A percentile compares a stretch with the other conserved stretches of the same genome.
Evolutionary conservation across 2,113 vertebrate species (phyloP).

Genomic region (Zeus faber): DNA sequence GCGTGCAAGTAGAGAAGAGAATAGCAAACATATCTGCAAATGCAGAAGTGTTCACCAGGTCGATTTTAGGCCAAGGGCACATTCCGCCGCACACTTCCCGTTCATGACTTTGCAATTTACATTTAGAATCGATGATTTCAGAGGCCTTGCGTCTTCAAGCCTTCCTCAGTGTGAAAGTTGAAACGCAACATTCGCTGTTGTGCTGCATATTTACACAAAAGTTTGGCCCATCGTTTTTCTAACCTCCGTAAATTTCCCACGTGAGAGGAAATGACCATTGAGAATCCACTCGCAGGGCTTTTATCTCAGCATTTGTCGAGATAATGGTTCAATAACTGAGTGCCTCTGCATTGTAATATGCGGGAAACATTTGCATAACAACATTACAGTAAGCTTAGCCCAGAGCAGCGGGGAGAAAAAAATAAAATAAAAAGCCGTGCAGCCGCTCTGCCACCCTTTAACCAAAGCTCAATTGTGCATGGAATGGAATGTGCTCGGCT

Average conservation of each 20-base stretch:
- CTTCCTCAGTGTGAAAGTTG: too few relatives aligned
- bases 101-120: too few relatives aligned
- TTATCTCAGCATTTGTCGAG: constrained; percentile 21
- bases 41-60: too few relatives aligned
- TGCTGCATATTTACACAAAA: not conserved
- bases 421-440: not conserved
- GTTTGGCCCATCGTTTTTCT: not conserved
- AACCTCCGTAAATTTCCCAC: too few relatives aligned
- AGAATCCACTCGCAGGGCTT: constrained; percentile 15
- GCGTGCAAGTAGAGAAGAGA: too few relatives aligned
- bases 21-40: too few relatives aligned
- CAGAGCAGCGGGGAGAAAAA: constrained; percentile 7
- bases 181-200: not conserved
- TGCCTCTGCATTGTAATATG: constrained; percentile 30
- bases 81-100: too few relatives aligned
- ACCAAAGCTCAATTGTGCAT: constrained; percentile 16
- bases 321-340: constrained; percentile 12
- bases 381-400: constrained; percentile 20
- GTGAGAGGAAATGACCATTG: not conserved
- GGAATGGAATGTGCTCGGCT: constrained; percentile 8
- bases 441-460: constrained; percentile 6
- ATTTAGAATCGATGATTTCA: too few relatives aligned
- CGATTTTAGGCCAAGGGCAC: too few relatives aligned
- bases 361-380: constrained; percentile 39
- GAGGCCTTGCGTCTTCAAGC: too few relatives aligned